A percentile compares a stretch with the other conserved stretches of the same genome.
Evolutionary conservation across 2,113 vertebrate genomes (phyloP).

Genomic region (Cathartes aura): DNA sequence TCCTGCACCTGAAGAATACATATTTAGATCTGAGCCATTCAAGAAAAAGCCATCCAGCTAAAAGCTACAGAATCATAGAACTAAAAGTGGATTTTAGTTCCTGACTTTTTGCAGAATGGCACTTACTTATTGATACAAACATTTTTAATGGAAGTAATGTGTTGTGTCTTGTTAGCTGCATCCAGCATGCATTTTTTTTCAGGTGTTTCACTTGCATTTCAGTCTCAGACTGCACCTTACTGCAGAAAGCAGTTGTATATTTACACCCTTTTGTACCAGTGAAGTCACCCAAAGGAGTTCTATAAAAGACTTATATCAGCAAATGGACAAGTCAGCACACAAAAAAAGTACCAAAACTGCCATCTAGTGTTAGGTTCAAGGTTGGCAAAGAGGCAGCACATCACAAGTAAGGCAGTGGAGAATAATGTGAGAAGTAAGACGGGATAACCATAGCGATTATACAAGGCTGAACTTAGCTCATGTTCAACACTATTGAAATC

Average conservation of each 20-base stretch:
- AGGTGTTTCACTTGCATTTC: neutral
- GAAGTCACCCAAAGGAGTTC: neutral
- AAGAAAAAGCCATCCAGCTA: neutral
- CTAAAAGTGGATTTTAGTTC: neutral
- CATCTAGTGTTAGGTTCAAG: neutral
- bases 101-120: neutral
- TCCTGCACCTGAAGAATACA: neutral
- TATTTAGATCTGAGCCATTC: neutral
- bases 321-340: accelerated
- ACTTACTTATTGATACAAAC: neutral
- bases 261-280: neutral
- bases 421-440: accelerated
- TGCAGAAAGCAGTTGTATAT: neutral
- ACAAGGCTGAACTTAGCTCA: neutral
- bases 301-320: accelerated
- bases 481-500: neutral
- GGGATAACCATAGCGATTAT: accelerated
- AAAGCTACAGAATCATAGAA: neutral
- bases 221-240: neutral
- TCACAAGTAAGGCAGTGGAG: neutral
- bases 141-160: neutral
- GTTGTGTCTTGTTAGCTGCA: neutral
- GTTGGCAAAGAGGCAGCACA: neutral
- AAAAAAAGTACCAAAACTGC: neutral
- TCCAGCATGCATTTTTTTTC: neutral